These are phyloP conservation scores for Marmota monax DNA, from an alignment of 2,113 vertebrate genomes.

Conservation along the genomic window DNA sequence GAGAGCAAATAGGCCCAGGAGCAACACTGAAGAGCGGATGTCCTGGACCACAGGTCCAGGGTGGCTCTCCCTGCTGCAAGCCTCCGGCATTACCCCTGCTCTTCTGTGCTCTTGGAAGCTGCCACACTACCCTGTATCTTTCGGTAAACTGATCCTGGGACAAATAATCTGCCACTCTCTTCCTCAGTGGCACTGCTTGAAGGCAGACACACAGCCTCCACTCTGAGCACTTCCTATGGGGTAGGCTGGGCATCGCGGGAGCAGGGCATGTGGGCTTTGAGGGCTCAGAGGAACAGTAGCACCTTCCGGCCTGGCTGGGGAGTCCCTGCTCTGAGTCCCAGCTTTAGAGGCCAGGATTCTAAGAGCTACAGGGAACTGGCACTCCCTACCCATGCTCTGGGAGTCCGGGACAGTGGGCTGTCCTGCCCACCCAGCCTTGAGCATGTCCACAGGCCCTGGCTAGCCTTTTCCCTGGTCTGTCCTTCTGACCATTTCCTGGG, in stretches of 20 bases:
- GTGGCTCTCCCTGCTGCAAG: too few relatives aligned
- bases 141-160: not conserved
- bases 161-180: not conserved
- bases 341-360: not conserved
- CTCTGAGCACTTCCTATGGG: fast-evolving
- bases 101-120: not conserved
- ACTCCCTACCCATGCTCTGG: not conserved
- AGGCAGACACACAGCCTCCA: not conserved
- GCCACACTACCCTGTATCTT: not conserved
- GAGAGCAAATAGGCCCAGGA: not conserved
- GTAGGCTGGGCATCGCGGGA: not conserved
- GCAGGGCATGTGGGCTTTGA: not conserved
- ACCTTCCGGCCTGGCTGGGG: not conserved
- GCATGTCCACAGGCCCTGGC: not conserved
- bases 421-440: not conserved
- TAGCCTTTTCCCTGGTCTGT: not conserved
- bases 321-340: not conserved
- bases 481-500: not conserved
- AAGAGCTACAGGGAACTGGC: not conserved
- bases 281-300: not conserved
- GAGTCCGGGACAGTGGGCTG: not conserved
- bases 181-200: not conserved
- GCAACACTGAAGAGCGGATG: fast-evolving
- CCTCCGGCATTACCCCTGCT: not conserved
- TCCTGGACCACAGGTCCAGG: not conserved